phyloP scores from a whole-genome alignment of 2,113 vertebrate genomes.

The Protomyctophum bolini region DNA sequence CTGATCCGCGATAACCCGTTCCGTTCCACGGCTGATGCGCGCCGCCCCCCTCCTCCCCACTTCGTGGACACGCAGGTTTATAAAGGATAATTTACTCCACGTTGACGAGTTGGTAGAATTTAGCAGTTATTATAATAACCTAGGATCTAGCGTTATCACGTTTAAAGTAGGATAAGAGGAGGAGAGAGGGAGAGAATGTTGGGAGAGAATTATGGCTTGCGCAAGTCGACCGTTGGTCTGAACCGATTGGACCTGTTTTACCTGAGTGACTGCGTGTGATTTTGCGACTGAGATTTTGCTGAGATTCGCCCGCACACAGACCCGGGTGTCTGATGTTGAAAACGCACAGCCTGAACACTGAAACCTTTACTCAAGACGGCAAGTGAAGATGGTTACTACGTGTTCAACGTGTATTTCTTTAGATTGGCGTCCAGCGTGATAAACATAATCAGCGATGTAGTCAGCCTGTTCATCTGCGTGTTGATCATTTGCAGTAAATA shows the following conservation, averaged over 20 bases:
- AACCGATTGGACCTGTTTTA: conserved; percentile 57
- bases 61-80: conserved; percentile 27
- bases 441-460: conserved; percentile 81
- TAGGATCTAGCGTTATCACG: neutral
- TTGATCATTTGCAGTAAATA: conserved; percentile 78
- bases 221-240: conserved; percentile 51
- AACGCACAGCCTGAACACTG: conserved; percentile 66
- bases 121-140: neutral
- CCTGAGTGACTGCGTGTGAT: conserved; percentile 63
- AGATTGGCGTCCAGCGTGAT: conserved; percentile 78
- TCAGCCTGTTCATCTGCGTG: conserved; percentile 78
- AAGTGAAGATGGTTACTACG: conserved; percentile 74
- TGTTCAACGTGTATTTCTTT: conserved; percentile 73
- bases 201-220: conserved; percentile 63
- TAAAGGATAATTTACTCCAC: conserved; percentile 22
- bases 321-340: conserved; percentile 47
- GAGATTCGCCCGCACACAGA: conserved; percentile 24
- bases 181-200: conserved; percentile 6
- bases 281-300: conserved; percentile 34
- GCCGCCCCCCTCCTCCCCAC: conserved; percentile 32
- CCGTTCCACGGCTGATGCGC: conserved; percentile 35
- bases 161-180: neutral
- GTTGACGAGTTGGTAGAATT: neutral
- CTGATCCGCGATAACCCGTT: conserved; percentile 16
- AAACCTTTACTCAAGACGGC: conserved; percentile 76